phyloP scores from a whole-genome alignment of 2,888 invertebrate genomes.

The Coelinius sp. region DNA sequence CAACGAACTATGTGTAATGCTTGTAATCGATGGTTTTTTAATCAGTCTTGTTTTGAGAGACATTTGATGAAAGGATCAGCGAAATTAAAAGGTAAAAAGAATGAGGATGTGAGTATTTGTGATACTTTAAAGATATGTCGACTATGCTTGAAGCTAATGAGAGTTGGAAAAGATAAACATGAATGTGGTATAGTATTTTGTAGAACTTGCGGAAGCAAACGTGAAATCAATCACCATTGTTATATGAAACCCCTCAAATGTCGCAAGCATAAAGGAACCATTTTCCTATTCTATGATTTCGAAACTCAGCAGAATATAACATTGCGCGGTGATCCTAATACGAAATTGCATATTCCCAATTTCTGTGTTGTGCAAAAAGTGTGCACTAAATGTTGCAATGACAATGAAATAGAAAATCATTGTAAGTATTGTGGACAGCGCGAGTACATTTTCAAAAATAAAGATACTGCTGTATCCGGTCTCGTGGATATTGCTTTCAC shows the following conservation, averaged over 20 bases:
- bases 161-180: background rate
- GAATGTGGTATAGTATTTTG: background rate
- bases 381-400: too few species aligned
- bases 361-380: too few species aligned
- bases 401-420: too few species aligned
- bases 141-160: background rate
- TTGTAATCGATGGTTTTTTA: background rate
- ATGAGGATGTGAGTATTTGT: slow-evolving; percentile 50
- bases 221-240: background rate
- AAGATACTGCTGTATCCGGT: too few species aligned
- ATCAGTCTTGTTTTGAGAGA: slow-evolving; percentile 26
- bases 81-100: too few species aligned
- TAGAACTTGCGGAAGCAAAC: background rate
- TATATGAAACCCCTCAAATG: too few species aligned
- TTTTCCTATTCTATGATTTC: background rate
- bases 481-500: too few species aligned
- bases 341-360: background rate
- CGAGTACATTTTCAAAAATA: too few species aligned
- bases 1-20: background rate
- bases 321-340: background rate
- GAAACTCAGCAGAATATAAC: background rate
- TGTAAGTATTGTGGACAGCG: too few species aligned
- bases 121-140: background rate
- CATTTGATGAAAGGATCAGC: background rate
- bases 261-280: too few species aligned